A percentile compares a stretch with the other conserved stretches of the same genome.
Evolutionary conservation across 2,888 invertebrate species (phyloP).

Genomic region (Phanerotoma sp.): DNA sequence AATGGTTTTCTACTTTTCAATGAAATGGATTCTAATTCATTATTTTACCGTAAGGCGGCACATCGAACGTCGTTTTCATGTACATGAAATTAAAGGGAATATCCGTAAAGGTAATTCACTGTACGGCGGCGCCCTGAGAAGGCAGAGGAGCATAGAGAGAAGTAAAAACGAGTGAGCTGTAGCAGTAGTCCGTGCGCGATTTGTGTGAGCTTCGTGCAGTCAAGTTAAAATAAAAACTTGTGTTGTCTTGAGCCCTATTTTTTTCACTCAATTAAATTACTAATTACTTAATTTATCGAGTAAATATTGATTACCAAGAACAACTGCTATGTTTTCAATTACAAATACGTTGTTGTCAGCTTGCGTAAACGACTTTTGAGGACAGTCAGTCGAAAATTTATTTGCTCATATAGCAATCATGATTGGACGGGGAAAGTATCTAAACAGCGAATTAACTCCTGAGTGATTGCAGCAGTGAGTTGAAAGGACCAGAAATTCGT

Average conservation of each 20-base stretch:
- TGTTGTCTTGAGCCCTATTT: neutral
- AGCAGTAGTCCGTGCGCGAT: constrained; percentile 43
- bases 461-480: constrained; percentile 27
- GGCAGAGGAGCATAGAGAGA: constrained; percentile 3
- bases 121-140: constrained; percentile 12
- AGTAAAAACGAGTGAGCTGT: neutral
- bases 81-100: constrained; percentile 29
- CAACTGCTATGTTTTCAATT: too few relatives aligned
- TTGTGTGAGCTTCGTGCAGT: constrained; percentile 36
- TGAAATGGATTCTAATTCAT: neutral
- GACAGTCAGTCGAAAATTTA: constrained; percentile 4
- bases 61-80: constrained; percentile 3
- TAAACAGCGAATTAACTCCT: constrained; percentile 29
- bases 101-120: constrained; percentile 23
- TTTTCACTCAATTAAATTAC: too few relatives aligned
- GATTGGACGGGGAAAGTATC: constrained; percentile 16
- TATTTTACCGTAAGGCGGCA: constrained; percentile 4
- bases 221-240: constrained; percentile 11
- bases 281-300: too few relatives aligned
- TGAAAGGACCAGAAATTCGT: neutral
- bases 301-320: too few relatives aligned
- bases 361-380: neutral
- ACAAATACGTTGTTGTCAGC: too few relatives aligned
- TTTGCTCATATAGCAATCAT: constrained; percentile 15
- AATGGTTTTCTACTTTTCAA: neutral